Conservation (phyloP, 1,140 invertebrate species). For the Anthonomus grandis region DNA sequence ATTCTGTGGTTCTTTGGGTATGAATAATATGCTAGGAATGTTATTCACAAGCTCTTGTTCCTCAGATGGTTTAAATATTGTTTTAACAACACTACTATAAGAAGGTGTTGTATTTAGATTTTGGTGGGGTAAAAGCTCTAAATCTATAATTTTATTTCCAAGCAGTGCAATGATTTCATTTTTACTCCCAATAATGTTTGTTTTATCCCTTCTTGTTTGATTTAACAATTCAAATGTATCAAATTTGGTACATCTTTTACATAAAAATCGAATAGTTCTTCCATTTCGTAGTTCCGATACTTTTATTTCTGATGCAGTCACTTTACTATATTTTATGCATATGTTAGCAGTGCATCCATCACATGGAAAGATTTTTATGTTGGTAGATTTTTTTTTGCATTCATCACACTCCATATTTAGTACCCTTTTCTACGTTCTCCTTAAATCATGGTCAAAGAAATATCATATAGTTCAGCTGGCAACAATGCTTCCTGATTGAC, state of each 20-base stretch:
- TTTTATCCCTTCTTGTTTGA: slow-evolving; percentile 1
- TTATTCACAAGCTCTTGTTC: not conserved
- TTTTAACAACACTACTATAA: too few species aligned
- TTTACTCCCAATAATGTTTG: not conserved
- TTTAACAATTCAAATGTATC: not conserved
- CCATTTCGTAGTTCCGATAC: not conserved
- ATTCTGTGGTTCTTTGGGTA: not conserved
- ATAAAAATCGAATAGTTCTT: not conserved
- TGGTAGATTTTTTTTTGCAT: not conserved
- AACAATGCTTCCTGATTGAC: too few species aligned
- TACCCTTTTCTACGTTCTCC: too few species aligned
- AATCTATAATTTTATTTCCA: too few species aligned
- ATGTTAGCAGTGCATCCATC: not conserved
- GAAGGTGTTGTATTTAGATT: too few species aligned
- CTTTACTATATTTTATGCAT: slow-evolving; percentile 1
- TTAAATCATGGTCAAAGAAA: too few species aligned
- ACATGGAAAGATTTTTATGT: not conserved
- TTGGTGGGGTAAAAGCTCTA: too few species aligned
- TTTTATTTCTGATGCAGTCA: not conserved
- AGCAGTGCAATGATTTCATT: not conserved
- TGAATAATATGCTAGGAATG: slow-evolving; percentile 1
- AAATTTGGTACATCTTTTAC: not conserved
- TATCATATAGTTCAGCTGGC: too few species aligned
- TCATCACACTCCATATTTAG: too few species aligned
- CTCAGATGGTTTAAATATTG: not conserved